These are phyloP conservation scores for Phocides pigmalion DNA, from an alignment of 1,140 invertebrate genomes.

Conservation along the genomic window DNA sequence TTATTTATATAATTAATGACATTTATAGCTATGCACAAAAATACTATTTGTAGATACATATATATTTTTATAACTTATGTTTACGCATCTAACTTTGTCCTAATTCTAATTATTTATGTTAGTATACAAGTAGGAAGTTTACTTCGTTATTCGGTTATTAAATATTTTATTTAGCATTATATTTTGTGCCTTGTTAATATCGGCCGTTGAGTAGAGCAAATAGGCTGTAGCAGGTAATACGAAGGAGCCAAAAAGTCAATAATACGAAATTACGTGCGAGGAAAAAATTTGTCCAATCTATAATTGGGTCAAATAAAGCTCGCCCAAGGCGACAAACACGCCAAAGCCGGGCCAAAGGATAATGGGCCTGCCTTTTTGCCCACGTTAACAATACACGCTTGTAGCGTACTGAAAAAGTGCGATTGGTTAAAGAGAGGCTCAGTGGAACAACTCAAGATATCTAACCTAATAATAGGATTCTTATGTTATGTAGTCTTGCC, in stretches of 20 bases:
- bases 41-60: too few relatives aligned
- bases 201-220: not conserved
- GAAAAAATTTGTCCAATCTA: not conserved
- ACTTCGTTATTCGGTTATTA: too few relatives aligned
- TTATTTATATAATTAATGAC: too few relatives aligned
- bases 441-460: not conserved
- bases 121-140: too few relatives aligned
- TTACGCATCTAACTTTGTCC: too few relatives aligned
- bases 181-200: not conserved
- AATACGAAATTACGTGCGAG: not conserved
- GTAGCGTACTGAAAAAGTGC: not conserved
- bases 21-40: too few relatives aligned
- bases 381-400: not conserved
- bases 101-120: not conserved
- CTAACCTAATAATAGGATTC: not conserved
- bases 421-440: not conserved
- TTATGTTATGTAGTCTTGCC: not conserved
- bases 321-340: conserved; percentile 4
- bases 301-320: conserved; percentile 10
- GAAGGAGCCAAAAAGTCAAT: not conserved
- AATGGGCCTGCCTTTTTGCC: conserved; percentile 4
- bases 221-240: not conserved
- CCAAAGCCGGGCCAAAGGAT: conserved; percentile 1
- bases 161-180: too few relatives aligned
- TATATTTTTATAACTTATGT: too few relatives aligned